Evolutionary conservation across 2,797 vertebrate species (phyloP).

Genomic region (Phyllotis vaccarum): DNA sequence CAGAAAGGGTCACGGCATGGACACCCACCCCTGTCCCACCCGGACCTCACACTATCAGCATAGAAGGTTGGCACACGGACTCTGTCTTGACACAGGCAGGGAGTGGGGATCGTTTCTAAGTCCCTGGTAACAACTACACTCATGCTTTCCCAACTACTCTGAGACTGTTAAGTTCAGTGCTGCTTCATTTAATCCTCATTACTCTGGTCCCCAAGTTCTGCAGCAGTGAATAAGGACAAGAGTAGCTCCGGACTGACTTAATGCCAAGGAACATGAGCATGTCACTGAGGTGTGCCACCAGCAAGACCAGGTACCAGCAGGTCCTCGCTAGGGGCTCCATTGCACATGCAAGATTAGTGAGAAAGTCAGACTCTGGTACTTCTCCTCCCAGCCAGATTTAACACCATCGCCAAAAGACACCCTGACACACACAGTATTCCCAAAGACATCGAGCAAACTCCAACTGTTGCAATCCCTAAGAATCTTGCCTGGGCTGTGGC

Average conservation of each 20-base stretch:
- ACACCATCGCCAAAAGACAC: background rate
- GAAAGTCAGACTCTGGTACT: background rate
- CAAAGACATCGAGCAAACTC: background rate
- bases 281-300: background rate
- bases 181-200: background rate
- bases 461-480: background rate
- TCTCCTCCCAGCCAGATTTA: constrained; percentile 5
- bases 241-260: background rate
- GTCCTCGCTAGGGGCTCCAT: background rate
- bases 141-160: background rate
- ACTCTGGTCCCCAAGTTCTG: background rate
- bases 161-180: background rate
- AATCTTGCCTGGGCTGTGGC: background rate
- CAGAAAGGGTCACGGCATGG: constrained; percentile 62
- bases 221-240: background rate
- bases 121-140: background rate
- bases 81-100: background rate
- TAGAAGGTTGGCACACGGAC: background rate
- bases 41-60: background rate
- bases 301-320: background rate
- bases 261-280: background rate
- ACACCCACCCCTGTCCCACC: background rate
- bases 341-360: background rate
- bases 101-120: background rate
- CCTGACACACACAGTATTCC: background rate